A percentile compares a stretch with the other conserved stretches of the same genome.
phyloP scores from a whole-genome alignment of 2,797 vertebrate genomes.

The Acanthornis magna region DNA sequence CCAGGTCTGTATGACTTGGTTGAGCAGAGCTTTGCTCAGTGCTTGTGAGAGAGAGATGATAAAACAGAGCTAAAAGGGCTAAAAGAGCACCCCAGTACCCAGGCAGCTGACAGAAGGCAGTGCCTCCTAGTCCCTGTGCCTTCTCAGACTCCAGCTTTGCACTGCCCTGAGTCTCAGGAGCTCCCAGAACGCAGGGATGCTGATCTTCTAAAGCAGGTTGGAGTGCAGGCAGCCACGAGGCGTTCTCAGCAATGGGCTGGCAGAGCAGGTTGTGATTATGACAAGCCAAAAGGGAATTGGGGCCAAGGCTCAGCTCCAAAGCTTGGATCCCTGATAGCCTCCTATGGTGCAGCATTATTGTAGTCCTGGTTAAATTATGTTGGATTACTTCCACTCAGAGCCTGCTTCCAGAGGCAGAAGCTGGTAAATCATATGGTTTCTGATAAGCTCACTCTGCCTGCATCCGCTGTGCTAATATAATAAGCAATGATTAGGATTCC shows the following conservation, averaged over 20 bases:
- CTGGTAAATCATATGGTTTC: constrained; percentile 28
- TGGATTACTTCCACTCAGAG: constrained; percentile 23
- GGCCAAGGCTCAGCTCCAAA: neutral
- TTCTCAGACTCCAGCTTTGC: neutral
- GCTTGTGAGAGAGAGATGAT: neutral
- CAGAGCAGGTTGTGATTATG: neutral
- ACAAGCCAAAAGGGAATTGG: neutral
- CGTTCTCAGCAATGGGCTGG: neutral
- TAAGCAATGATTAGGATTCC: constrained; percentile 47
- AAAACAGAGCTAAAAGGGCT: neutral
- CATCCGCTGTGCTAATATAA: constrained; percentile 20
- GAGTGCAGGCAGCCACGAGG: neutral
- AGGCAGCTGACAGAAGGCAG: neutral
- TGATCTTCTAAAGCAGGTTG: neutral
- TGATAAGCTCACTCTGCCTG: neutral
- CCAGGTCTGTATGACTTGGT: neutral
- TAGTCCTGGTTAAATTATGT: constrained; percentile 37
- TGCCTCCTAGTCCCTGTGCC: neutral
- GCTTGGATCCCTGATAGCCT: neutral
- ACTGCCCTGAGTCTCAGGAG: neutral
- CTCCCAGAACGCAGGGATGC: neutral
- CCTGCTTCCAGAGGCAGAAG: constrained; percentile 20
- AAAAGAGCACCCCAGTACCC: neutral
- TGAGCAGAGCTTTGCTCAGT: neutral
- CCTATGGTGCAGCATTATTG: neutral